Base-by-base conservation (phyloP, 2,797 vertebrate species). In the Aratinga solstitialis region DNA sequence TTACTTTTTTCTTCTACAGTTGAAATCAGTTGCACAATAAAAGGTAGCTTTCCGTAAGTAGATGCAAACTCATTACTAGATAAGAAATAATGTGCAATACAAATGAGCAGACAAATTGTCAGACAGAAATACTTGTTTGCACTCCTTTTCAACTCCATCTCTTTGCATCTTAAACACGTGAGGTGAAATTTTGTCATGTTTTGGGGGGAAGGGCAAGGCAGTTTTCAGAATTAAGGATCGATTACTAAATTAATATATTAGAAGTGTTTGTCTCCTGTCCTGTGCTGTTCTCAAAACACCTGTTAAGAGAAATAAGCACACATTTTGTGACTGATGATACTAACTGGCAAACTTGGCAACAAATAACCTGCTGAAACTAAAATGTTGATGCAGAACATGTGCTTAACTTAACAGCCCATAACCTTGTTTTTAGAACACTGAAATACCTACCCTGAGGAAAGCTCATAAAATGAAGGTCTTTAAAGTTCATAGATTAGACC, bases 331-430 rank as follows among this genome's bases (percentile, higher is more conserved):
- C 81, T 96, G 93, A 81, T 95, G 95, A 96, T 92, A 96, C 89
- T 96, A 93, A 95, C 92, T 96, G 95, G 93, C 89, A 97, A 96
- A 92, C 94, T 87, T 97, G 96, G 96, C 93, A 95, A 90, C 94
- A 89, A 76, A 68, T 95, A 76, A 96, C 91, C 96, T 96, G 94
- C 89, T 95, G 92, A 91, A 97, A 93, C 87, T 93, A 94, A 97
- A 97, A 97, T 95, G 95, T 96, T 96, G 94, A 36, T 92, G 95
- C 69, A 95, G 95, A 96, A 93, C 88, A 94, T 92, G 92, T 96
- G 92, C 93, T 97, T 96, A 97, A 94, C 88, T 96, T 97, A 97
- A 97, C 92, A 96, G 96, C 90, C 96, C 91, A 66, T 97, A 97
- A 94, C 94, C 76, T 81, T 96, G 94, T 91, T 97, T 97, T 97